These are phyloP conservation scores for Plectrocnemia conspersa DNA, from an alignment of 1,140 invertebrate species.

Conservation along the genomic window DNA sequence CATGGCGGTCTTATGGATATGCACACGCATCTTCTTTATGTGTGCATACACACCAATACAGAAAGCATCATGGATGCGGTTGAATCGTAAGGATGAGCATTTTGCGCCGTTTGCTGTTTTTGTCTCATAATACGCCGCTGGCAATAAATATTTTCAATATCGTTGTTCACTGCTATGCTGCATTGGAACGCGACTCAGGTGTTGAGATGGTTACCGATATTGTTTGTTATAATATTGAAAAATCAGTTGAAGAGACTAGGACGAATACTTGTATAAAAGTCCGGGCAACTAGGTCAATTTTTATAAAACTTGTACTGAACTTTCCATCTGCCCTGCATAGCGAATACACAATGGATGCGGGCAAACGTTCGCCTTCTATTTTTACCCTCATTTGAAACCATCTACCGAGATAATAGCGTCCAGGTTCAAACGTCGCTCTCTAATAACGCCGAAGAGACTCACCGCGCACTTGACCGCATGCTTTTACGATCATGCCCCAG, in stretches of 20 bases:
- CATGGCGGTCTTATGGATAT: not conserved
- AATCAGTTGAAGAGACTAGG: no score
- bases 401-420: constrained; percentile 15
- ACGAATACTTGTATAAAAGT: no score
- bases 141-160: not conserved
- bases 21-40: not conserved
- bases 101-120: not conserved
- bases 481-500: not conserved
- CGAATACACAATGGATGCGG: constrained; percentile 11
- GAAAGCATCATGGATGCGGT: no score
- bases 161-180: no score
- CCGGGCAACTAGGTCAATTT: no score
- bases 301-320: no score
- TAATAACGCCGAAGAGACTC: constrained; percentile 8
- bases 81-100: not conserved
- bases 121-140: not conserved
- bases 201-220: no score
- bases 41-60: not conserved
- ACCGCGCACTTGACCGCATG: constrained; percentile 15
- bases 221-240: no score
- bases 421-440: constrained; percentile 12
- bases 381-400: constrained; percentile 18
- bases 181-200: no score
- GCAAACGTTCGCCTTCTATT: constrained; percentile 1
- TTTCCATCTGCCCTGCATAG: no score